phyloP scores from a whole-genome alignment of 2,888 invertebrate species.

The Oligia fasciuncula region DNA sequence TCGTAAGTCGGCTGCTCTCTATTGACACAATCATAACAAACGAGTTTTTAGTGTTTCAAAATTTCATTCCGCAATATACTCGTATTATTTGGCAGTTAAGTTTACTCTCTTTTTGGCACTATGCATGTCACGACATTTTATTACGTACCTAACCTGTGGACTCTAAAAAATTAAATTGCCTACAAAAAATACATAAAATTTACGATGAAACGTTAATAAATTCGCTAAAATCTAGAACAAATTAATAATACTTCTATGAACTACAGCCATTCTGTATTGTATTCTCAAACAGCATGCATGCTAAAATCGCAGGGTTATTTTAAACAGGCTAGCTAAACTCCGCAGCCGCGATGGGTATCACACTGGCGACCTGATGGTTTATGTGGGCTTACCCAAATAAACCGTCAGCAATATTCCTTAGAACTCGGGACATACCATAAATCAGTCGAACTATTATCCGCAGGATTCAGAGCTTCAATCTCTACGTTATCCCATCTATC shows the following conservation, averaged over 20 bases:
- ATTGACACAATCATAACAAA: not conserved
- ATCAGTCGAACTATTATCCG: slow-evolving; percentile 59
- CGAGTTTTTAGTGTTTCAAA: not conserved
- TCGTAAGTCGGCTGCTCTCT: not conserved
- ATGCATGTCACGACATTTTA: not conserved
- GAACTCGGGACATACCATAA: slow-evolving; percentile 53
- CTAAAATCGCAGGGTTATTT: not conserved
- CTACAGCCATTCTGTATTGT: too few species aligned
- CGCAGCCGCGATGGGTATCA: too few species aligned
- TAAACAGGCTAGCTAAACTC: too few species aligned
- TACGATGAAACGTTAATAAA: not conserved
- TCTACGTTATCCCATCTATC: slow-evolving; percentile 54
- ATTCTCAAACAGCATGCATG: not conserved
- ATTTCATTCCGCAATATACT: too few species aligned
- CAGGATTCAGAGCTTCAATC: slow-evolving; percentile 63
- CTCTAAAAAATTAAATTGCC: not conserved
- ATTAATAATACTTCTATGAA: not conserved
- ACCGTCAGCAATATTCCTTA: slow-evolving; percentile 26
- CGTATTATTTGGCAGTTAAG: not conserved
- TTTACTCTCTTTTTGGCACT: not conserved
- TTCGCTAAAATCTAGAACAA: not conserved
- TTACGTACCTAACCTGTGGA: not conserved
- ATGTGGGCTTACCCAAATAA: not conserved
- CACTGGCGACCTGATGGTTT: too few species aligned
- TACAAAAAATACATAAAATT: not conserved